Evolutionary conservation across 1,140 invertebrate species (phyloP), one percentile per base, ranked within the genome.

Genomic region (Caenorhabditis elegans): DNA sequence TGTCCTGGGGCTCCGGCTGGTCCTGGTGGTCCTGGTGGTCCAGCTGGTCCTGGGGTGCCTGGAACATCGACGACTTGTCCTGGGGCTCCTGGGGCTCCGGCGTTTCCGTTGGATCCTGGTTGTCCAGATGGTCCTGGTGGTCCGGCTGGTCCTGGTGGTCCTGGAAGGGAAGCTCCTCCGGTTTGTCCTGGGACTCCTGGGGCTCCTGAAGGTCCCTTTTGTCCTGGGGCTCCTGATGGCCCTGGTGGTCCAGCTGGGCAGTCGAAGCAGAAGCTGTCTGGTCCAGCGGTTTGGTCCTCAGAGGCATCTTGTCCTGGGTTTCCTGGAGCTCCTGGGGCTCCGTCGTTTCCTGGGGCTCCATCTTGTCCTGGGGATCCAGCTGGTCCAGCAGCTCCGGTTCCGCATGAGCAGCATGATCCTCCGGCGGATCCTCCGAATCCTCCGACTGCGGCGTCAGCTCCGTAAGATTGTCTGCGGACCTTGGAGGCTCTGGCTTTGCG

Each of bases 331-430:
- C 60, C 80, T 36, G 83, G 55, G 3, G 51, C 36, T 43, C 78
- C 78, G 36, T 76, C 70, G 48, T 55, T 84, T 79, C 28, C 82
- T 82, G 75, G 81, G 34, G 65, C 55, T 65, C 34, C 53, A 53
- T 82, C 83, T 79, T 60, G 80, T 76, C 34, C 77, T 65, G 75
- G 60, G 17, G 80, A 10, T 76, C 83, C 83, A 43, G 80, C 43
- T 53, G 83, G 83, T 76, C 83, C 83, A 49, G 83, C 79, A 49
- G 65, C 36, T 46, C 83, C 83, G 19, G 60, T 43, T 60, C 83
- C 83, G 55, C 83, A 84, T 46, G 76, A 77, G 80, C 83, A 84
- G 80, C 83, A 84, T 24, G 75, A 70, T 76, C 83, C 83, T 70
- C 80, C 79, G 39, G 60, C 55, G 26, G 75, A 36, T 36, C 51